These are phyloP conservation scores for Lithophane semibrunnea DNA, from an alignment of 2,888 invertebrate genomes.

Conservation along the genomic window DNA sequence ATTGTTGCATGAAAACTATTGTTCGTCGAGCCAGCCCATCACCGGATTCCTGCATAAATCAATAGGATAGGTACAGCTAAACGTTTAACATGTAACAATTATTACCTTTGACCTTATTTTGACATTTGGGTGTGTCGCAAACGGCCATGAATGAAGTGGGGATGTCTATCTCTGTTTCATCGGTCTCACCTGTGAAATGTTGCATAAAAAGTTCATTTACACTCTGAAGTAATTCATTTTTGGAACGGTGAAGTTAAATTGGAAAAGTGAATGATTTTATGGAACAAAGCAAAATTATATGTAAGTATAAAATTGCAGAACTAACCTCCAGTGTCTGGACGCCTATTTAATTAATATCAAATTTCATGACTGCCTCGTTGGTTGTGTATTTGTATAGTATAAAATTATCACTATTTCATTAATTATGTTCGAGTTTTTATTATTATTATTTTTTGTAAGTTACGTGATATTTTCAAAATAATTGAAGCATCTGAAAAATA, in stretches of 20 bases:
- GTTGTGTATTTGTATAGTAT: no score
- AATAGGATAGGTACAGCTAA: constrained; percentile 65
- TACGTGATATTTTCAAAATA: no score
- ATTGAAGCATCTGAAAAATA: neutral
- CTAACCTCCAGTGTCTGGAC: no score
- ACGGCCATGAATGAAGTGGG: constrained; percentile 80
- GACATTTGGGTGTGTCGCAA: constrained; percentile 88
- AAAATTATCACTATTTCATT: neutral
- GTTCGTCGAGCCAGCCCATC: constrained; percentile 74
- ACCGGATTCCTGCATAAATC: constrained; percentile 86
- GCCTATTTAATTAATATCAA: no score
- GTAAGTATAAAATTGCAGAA: no score
- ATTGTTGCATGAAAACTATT: constrained; percentile 61
- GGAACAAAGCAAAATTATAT: neutral
- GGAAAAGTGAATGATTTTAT: neutral
- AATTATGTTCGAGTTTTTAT: neutral
- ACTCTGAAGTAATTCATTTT: constrained; percentile 15
- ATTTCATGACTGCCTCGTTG: no score
- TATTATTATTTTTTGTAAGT: neutral
- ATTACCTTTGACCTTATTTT: constrained; percentile 90
- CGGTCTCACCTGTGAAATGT: constrained; percentile 62
- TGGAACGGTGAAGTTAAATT: neutral
- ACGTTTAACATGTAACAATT: constrained; percentile 79
- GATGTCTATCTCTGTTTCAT: constrained; percentile 76
- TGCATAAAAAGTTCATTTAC: constrained; percentile 54